Evolutionary conservation across 2,888 invertebrate genomes (phyloP).

Genomic region (Archips xylosteana): DNA sequence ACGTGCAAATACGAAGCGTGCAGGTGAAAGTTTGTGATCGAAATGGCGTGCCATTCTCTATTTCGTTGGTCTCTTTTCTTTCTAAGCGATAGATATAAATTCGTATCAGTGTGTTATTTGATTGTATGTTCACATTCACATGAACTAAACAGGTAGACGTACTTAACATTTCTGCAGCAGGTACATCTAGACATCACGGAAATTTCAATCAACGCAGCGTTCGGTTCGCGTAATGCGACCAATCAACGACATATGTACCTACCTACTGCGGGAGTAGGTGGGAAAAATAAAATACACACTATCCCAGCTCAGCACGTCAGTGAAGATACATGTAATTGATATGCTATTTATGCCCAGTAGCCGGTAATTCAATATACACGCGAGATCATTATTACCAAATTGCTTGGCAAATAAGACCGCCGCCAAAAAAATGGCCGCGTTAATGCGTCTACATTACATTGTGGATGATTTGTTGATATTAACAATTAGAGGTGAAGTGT

Average conservation of each 20-base stretch:
- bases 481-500: not conserved
- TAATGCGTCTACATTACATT: not conserved
- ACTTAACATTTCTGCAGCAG: conserved; percentile 18
- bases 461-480: not conserved
- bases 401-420: conserved; percentile 32
- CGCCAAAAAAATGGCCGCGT: conserved; percentile 21
- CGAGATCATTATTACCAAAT: conserved; percentile 17
- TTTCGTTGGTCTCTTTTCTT: conserved; percentile 27
- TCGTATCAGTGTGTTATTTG: not conserved
- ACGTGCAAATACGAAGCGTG: not conserved
- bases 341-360: conserved; percentile 7
- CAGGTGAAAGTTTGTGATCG: conserved; percentile 34
- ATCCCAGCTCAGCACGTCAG: not conserved
- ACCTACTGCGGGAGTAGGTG: conserved; percentile 29
- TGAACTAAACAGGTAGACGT: not conserved
- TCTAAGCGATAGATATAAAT: conserved; percentile 18
- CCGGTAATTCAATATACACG: conserved; percentile 34
- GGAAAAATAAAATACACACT: conserved; percentile 33
- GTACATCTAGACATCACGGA: conserved; percentile 31
- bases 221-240: conserved; percentile 37
- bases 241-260: conserved; percentile 34
- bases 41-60: conserved; percentile 29
- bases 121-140: not conserved
- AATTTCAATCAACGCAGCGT: conserved; percentile 43
- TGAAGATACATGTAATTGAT: conserved; percentile 3